Conservation (phyloP, 2,888 invertebrate genomes). For the Melipona bicolor region DNA sequence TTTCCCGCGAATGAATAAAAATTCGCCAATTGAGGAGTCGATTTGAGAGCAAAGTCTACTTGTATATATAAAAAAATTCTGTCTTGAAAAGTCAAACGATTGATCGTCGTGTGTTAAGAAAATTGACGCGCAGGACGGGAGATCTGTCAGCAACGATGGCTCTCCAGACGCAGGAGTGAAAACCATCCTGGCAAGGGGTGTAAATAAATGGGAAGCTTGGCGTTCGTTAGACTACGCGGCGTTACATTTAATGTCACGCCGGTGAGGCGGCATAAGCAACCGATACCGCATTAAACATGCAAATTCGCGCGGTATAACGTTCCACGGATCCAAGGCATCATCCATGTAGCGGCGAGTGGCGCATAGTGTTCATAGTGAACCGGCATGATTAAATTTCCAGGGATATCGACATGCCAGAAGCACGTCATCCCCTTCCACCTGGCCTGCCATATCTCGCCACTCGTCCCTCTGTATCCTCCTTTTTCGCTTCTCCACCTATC, state of each 20-base stretch:
- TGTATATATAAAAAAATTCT: neutral
- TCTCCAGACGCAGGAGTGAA: conserved; percentile 15
- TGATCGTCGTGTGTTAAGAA: neutral
- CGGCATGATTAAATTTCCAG: conserved; percentile 80
- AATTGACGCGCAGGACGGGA: neutral
- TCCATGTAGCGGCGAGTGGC: conserved; percentile 65
- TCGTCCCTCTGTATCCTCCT: conserved; percentile 62
- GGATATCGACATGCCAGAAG: conserved; percentile 79
- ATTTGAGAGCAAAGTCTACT: neutral
- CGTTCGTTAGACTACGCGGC: conserved; percentile 42
- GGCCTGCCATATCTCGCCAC: conserved; percentile 61
- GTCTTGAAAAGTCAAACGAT: neutral
- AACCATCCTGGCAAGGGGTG: neutral
- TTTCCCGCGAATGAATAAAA: too few species aligned
- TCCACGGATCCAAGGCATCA: conserved; percentile 69
- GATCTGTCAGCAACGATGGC: conserved; percentile 34
- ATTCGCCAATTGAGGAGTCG: too few species aligned
- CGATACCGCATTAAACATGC: conserved; percentile 79
- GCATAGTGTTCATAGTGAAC: conserved; percentile 72
- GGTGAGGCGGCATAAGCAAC: conserved; percentile 69
- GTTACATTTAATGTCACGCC: conserved; percentile 73
- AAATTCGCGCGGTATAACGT: conserved; percentile 77
- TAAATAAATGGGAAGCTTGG: conserved; percentile 26
- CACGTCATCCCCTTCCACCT: conserved; percentile 68
- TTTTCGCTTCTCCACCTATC: conserved; percentile 68